A percentile compares a stretch with the other conserved stretches of the same genome.
phyloP scores from a whole-genome alignment of 2,113 vertebrate species.

The Lampris incognitus region DNA sequence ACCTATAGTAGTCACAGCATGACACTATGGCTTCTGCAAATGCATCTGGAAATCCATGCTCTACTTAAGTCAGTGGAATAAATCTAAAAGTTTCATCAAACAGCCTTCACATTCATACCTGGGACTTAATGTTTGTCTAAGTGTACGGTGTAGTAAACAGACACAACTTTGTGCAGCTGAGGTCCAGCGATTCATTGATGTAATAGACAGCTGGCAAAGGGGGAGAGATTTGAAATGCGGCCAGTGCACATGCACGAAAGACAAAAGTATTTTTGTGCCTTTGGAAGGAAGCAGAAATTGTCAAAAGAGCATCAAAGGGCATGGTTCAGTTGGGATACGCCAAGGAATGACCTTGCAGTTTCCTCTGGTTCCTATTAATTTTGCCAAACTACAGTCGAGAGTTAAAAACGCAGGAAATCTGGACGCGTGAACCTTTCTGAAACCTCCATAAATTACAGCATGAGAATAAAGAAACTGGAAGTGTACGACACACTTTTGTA shows the following conservation, averaged over 20 bases:
- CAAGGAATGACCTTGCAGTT: neutral
- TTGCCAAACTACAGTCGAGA: neutral
- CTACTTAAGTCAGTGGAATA: neutral
- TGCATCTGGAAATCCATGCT: neutral
- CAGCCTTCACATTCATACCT: slow-evolving; percentile 9
- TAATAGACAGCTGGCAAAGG: slow-evolving; percentile 1
- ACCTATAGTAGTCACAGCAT: slow-evolving; percentile 23
- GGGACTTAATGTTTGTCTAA: slow-evolving; percentile 10
- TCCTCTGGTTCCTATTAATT: neutral
- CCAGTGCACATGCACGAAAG: slow-evolving; percentile 5
- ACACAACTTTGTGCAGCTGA: slow-evolving; percentile 11
- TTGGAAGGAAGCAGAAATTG: neutral
- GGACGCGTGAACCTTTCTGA: neutral
- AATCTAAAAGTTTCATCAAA: neutral
- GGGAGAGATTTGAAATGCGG: slow-evolving; percentile 15
- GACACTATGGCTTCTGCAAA: neutral
- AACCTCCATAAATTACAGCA: too few relatives aligned
- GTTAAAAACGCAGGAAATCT: neutral
- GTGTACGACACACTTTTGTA: too few relatives aligned
- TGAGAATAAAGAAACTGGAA: too few relatives aligned
- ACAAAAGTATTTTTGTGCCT: neutral
- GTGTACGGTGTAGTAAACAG: slow-evolving; percentile 12
- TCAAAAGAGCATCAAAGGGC: neutral
- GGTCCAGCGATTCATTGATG: slow-evolving; percentile 7
- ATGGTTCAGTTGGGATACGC: neutral